Base-by-base conservation (phyloP, 2,797 vertebrate species). In the Smutsia temminckii region DNA sequence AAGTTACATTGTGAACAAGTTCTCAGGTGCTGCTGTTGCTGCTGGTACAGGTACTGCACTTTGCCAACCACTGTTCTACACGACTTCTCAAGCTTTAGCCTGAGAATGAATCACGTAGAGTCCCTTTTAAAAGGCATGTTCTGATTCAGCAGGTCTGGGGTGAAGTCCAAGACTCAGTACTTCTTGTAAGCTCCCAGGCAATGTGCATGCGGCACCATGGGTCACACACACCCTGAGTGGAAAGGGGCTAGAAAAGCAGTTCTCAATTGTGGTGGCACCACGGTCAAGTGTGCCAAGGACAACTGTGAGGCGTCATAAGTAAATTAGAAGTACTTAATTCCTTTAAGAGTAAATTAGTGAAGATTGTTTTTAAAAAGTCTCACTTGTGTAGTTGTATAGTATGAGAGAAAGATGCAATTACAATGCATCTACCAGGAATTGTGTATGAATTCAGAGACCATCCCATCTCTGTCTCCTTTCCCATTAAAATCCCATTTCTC, bases 401-500 rank as follows among this genome's bases (percentile, higher is more conserved):
- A 64, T 16, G 25, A 88, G 16, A 69, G 17, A 92, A 23, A 95
- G 18, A n/a, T 42, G 51, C 10, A 85, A 75, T 53, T 46, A 42
- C 11, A 37, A 32, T 14, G 32, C 46, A 74, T n/a, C 37, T 29
- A 27, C 46, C 16, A 55, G 32, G 53, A 95, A 78, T 16, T 71
- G 77, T 83, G 9, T 77, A 34, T 18, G 61, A 51, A 81, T 11
- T 69, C 68, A 93, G 42, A 91, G 51, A 53, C 29, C 37, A 57
- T 77, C 34, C 18, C 27, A 63, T 64, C 25, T 95, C 14, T 49
- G 49, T 87, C 29, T 55, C 64, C 23, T 66, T 17, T 14, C 46
- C 87, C 64, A 59, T 90, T 88, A 79, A 96, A 96, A 97, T 93
- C 46, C 34, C 17, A 4, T 74, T 89, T 77, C 75, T 93, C 91